Conservation (phyloP, 1,140 invertebrate genomes). For the Euura saliciscinereae region DNA sequence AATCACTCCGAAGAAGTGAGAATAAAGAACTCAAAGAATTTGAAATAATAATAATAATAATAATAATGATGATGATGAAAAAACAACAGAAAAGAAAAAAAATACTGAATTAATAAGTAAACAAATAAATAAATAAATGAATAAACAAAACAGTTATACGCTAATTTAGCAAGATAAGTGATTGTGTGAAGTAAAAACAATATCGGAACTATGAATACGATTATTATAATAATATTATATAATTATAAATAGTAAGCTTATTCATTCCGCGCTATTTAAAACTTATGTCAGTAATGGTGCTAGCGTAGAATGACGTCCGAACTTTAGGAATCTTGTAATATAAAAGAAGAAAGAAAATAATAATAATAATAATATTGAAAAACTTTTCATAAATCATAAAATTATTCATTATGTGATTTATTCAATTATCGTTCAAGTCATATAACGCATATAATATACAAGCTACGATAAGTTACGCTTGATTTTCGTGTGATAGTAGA, state of each 20-base stretch:
- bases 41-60: too few relatives aligned
- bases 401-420: not conserved
- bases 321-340: conserved; percentile 3
- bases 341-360: not conserved
- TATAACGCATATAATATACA: not conserved
- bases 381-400: not conserved
- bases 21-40: too few relatives aligned
- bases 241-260: not conserved
- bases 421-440: not conserved
- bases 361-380: not conserved
- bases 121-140: not conserved
- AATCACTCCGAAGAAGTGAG: too few relatives aligned
- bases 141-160: not conserved
- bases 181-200: not conserved
- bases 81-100: not conserved
- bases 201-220: not conserved
- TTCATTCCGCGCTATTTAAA: not conserved
- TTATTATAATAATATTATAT: not conserved
- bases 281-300: conserved; percentile 7
- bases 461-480: not conserved
- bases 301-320: not conserved
- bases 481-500: not conserved
- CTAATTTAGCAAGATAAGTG: not conserved
- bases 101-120: not conserved
- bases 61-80: too few relatives aligned